Evolutionary conservation across 2,888 invertebrate species (phyloP).

Genomic region (Penaeus monodon): DNA sequence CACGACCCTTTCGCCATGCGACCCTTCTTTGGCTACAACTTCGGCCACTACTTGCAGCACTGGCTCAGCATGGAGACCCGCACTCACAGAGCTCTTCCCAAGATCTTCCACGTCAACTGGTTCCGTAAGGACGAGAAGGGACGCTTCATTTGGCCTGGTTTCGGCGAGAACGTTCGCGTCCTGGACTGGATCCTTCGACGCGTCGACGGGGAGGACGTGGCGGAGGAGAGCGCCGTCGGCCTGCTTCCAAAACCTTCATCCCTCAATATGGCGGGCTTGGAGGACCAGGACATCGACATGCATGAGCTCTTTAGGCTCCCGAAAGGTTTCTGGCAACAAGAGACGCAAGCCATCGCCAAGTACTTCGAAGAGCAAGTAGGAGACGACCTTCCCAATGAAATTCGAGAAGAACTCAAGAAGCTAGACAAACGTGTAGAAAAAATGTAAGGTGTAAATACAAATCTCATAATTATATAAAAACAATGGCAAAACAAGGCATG

Average conservation of each 20-base stretch:
- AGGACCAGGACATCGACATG: constrained; percentile 78
- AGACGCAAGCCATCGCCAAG: constrained; percentile 82
- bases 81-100: constrained; percentile 81
- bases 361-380: constrained; percentile 95
- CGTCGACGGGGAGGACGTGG: constrained; percentile 80
- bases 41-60: constrained; percentile 93
- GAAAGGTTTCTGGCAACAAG: constrained; percentile 91
- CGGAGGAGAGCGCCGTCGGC: constrained; percentile 81
- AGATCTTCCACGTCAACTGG: constrained; percentile 99
- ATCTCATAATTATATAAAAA: no score
- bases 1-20: constrained; percentile 99
- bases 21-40: constrained; percentile 99
- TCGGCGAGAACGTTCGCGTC: constrained; percentile 95
- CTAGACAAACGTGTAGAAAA: constrained; percentile 75
- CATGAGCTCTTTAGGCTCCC: constrained; percentile 89
- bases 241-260: constrained; percentile 73
- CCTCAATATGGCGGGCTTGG: constrained; percentile 81
- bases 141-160: constrained; percentile 98
- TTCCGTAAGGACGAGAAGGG: constrained; percentile 86
- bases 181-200: constrained; percentile 95
- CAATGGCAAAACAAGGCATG: no score
- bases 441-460: constrained; percentile 9
- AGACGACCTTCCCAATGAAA: constrained; percentile 83
- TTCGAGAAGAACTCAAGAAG: constrained; percentile 79
- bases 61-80: constrained; percentile 89